Evolutionary conservation across 2,113 vertebrate species (phyloP), one percentile per base, ranked within the genome.

Genomic region (Thryonomys swinderianus): DNA sequence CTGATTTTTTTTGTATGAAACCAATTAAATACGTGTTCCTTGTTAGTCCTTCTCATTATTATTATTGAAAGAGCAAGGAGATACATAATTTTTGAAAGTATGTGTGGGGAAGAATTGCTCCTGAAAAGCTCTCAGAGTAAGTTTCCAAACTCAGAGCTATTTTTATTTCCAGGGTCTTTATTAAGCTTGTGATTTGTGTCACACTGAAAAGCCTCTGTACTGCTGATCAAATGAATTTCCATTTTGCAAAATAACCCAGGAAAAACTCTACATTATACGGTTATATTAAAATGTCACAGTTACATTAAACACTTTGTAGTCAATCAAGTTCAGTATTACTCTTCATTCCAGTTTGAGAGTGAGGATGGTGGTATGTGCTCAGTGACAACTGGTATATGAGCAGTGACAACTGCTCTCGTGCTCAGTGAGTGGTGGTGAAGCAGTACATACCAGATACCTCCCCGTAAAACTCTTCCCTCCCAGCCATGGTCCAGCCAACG

Each of bases 61-160:
- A 61, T 55, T 80, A 57, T 55, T 53, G 55, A 18, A 93, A 92
- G 25, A 45, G 1, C 32, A 71, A 30, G 27, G 21, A 64, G 45
- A 17, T 89, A 42, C 57, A 62, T 94, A 51, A 87, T 87, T 37
- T 69, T 40, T 18, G 79, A 80, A 40, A 30, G 80, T 83, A 57
- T 48, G 17, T 25, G 18, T 45, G 84, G 34, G 59, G 48, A 85
- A 96, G 20, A 88, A 67, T 89, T 4, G n/a, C 18, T 64, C 53
- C 14, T 62, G 40, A 80, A 91, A 84, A 94, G 67, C 40, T 90
- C 21, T 53, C 9, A n/a, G 48, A 79, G 27, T 59, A 78, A 85
- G 34, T 88, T 96, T 93, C 74, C 27, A 81, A 94, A 73, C 71
- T 85, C 18, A 64, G 45, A 86, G 42, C 21, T 62, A 59, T 73